Evolutionary conservation across 1,140 invertebrate genomes (phyloP).

Genomic region (Cyclina sinensis): DNA sequence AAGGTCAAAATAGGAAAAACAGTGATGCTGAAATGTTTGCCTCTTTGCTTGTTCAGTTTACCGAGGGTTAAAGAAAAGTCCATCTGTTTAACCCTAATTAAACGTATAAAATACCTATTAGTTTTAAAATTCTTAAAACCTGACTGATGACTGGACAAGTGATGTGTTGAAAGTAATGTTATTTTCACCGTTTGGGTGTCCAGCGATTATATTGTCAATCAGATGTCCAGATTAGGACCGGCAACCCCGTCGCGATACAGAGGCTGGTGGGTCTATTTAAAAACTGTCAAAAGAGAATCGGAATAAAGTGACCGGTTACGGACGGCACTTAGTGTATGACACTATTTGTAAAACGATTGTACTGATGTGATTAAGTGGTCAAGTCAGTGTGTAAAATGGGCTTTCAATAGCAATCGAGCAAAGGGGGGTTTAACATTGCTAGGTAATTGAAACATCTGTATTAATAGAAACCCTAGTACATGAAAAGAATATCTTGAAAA

Average conservation of each 20-base stretch:
- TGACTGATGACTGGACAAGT: no score
- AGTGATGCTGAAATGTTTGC: no score
- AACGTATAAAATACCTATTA: no score
- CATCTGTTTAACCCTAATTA: no score
- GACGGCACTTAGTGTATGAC: conserved; percentile 14
- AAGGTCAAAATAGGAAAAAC: no score
- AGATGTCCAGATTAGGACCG: conserved; percentile 39
- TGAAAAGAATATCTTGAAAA: background rate
- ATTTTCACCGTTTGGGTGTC: conserved; percentile 47
- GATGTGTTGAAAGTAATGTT: background rate
- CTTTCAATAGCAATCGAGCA: background rate
- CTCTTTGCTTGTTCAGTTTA: no score
- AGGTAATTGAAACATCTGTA: background rate
- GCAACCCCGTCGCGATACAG: background rate
- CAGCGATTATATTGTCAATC: conserved; percentile 47
- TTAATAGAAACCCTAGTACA: background rate
- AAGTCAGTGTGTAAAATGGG: background rate
- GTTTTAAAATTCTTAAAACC: no score
- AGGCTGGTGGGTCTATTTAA: background rate
- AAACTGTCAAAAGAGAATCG: conserved; percentile 57
- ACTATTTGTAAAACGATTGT: conserved; percentile 9
- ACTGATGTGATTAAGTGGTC: conserved; percentile 23
- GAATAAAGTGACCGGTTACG: conserved; percentile 43
- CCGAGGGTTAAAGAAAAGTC: no score
- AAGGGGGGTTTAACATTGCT: conserved; percentile 1